phyloP scores from a whole-genome alignment of 2,113 vertebrate genomes.

The Ceyx melanurus region DNA sequence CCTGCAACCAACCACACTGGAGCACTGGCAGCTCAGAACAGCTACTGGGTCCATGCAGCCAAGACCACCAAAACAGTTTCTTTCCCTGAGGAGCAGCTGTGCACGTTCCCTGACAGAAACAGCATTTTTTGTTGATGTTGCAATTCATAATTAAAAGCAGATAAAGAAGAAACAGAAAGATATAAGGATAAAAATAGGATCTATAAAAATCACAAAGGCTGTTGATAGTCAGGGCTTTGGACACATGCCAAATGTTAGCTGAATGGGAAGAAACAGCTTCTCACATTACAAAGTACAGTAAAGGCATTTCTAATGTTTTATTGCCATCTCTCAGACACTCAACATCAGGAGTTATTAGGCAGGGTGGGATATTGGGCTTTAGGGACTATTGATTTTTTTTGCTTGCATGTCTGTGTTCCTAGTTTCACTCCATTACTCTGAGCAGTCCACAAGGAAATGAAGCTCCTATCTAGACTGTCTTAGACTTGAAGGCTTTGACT shows the following conservation, averaged over 20 bases:
- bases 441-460: neutral
- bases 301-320: neutral
- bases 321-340: slow-evolving; percentile 3
- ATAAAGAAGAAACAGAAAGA: slow-evolving; percentile 23
- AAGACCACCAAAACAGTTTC: neutral
- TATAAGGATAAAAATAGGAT: slow-evolving; percentile 40
- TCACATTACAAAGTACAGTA: slow-evolving; percentile 17
- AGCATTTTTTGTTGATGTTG: neutral
- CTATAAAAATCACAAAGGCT: neutral
- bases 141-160: neutral
- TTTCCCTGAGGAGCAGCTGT: neutral
- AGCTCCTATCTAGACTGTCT: neutral
- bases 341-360: neutral
- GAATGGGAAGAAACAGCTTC: slow-evolving; percentile 7
- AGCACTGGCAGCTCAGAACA: neutral
- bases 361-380: neutral
- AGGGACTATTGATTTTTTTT: neutral
- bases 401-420: neutral
- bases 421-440: neutral
- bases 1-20: neutral
- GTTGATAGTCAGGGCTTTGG: slow-evolving; percentile 23
- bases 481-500: neutral
- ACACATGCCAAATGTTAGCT: neutral
- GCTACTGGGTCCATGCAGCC: neutral
- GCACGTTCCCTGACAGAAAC: neutral